Evolutionary conservation across 2,797 vertebrate genomes (phyloP).

Genomic region (Syngnathus acus): DNA sequence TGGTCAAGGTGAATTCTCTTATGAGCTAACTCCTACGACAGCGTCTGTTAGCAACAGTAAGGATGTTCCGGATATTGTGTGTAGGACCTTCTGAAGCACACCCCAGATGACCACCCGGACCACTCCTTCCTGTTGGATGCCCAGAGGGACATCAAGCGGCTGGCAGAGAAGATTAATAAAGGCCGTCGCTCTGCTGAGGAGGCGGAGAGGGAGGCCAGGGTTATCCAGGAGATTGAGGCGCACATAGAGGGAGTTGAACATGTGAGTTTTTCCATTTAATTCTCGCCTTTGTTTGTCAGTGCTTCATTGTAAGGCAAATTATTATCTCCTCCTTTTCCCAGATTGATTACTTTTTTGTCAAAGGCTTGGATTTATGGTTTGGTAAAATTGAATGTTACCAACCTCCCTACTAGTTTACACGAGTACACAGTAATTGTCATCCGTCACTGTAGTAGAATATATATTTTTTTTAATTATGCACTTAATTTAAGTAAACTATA

Average conservation of each 20-base stretch:
- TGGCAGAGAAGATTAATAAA: constrained; percentile 95
- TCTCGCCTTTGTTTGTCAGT: neutral
- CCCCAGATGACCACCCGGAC: constrained; percentile 89
- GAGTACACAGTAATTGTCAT: neutral
- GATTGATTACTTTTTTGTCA: neutral
- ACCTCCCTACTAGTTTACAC: neutral
- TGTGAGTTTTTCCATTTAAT: constrained; percentile 55
- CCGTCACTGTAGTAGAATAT: neutral
- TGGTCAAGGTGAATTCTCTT: constrained; percentile 83
- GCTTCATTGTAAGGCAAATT: neutral
- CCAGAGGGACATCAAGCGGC: constrained; percentile 89
- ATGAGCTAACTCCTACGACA: neutral
- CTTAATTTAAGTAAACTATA: neutral
- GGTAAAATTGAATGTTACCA: neutral
- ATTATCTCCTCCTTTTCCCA: neutral
- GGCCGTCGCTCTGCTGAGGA: constrained; percentile 91
- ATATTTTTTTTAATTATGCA: neutral
- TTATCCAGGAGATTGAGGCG: constrained; percentile 95
- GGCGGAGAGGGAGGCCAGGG: constrained; percentile 85
- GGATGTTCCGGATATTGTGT: neutral
- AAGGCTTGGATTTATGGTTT: neutral
- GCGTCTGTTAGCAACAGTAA: neutral
- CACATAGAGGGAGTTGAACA: constrained; percentile 97
- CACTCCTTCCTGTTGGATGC: constrained; percentile 82
- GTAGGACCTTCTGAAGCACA: constrained; percentile 96